These are phyloP conservation scores for Drosophila histrio DNA, from an alignment of 2,888 invertebrate species.

Conservation along the genomic window DNA sequence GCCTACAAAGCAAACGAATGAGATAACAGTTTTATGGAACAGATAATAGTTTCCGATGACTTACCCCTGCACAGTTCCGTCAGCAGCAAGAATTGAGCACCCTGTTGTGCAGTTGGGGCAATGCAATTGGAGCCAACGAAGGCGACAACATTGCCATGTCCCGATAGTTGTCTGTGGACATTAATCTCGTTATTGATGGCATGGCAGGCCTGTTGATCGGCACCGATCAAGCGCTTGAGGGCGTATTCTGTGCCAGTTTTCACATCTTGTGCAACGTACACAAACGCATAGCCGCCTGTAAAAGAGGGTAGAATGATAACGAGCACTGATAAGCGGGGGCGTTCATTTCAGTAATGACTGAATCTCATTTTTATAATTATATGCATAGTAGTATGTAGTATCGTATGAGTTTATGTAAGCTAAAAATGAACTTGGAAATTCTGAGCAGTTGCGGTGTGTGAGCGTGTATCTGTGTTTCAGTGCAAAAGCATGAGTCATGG, in stretches of 20 bases:
- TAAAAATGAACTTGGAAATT: slow-evolving; percentile 15
- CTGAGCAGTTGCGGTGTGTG: background rate
- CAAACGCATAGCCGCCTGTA: slow-evolving; percentile 98
- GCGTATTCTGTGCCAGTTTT: slow-evolving; percentile 95
- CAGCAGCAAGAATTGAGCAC: slow-evolving; percentile 95
- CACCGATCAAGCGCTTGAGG: slow-evolving; percentile 93
- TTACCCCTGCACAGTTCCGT: slow-evolving; percentile 96
- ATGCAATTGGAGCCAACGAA: slow-evolving; percentile 87
- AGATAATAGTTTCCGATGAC: background rate
- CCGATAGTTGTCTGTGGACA: slow-evolving; percentile 93
- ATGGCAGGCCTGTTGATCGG: slow-evolving; percentile 92
- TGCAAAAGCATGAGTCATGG: slow-evolving; percentile 47
- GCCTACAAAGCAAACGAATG: slow-evolving; percentile 57
- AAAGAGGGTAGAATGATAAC: slow-evolving; percentile 34
- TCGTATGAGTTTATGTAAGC: slow-evolving; percentile 1
- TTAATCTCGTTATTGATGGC: slow-evolving; percentile 93
- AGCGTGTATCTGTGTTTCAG: background rate
- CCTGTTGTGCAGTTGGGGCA: slow-evolving; percentile 86
- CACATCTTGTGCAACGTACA: slow-evolving; percentile 96
- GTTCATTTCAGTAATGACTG: slow-evolving; percentile 11
- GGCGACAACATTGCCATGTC: slow-evolving; percentile 96
- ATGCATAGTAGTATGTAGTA: background rate
- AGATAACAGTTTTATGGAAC: background rate
- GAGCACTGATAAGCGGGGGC: slow-evolving; percentile 50
- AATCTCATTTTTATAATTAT: slow-evolving; percentile 25